phyloP scores from a whole-genome alignment of 1,140 invertebrate genomes.

The Adoxophyes honmai region DNA sequence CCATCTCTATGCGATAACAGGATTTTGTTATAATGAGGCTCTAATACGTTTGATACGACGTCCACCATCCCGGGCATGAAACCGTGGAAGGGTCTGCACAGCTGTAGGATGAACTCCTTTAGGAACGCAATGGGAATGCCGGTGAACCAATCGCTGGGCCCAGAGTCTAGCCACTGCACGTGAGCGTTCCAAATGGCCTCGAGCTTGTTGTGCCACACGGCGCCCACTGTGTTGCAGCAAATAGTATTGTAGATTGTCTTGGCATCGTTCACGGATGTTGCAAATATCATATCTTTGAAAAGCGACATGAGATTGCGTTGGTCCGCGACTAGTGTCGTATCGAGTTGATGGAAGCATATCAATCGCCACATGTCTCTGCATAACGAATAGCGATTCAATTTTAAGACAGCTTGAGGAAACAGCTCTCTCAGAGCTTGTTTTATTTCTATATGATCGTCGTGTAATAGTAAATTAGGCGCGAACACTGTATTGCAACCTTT shows the following conservation, averaged over 20 bases:
- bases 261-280: conserved; percentile 6
- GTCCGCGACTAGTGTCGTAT: conserved; percentile 15
- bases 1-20: not conserved
- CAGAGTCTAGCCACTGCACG: conserved; percentile 9
- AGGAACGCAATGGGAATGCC: conserved; percentile 13
- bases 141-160: not conserved
- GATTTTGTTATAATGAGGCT: conserved; percentile 3
- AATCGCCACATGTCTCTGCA: conserved; percentile 19
- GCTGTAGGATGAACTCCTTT: conserved; percentile 23
- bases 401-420: conserved; percentile 5
- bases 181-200: conserved; percentile 14
- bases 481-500: not conserved
- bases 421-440: conserved; percentile 6
- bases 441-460: not conserved
- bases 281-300: conserved; percentile 9
- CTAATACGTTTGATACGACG: conserved; percentile 21
- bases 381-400: conserved; percentile 1
- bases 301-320: conserved; percentile 14
- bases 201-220: not conserved
- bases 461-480: conserved; percentile 13
- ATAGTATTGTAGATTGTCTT: not conserved
- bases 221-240: conserved; percentile 3
- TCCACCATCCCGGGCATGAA: conserved; percentile 18
- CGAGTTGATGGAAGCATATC: conserved; percentile 14
- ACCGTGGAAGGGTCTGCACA: conserved; percentile 21